A percentile compares a stretch with the other conserved stretches of the same genome.
Conservation (phyloP, 2,113 vertebrate species). For the Panurus biarmicus region DNA sequence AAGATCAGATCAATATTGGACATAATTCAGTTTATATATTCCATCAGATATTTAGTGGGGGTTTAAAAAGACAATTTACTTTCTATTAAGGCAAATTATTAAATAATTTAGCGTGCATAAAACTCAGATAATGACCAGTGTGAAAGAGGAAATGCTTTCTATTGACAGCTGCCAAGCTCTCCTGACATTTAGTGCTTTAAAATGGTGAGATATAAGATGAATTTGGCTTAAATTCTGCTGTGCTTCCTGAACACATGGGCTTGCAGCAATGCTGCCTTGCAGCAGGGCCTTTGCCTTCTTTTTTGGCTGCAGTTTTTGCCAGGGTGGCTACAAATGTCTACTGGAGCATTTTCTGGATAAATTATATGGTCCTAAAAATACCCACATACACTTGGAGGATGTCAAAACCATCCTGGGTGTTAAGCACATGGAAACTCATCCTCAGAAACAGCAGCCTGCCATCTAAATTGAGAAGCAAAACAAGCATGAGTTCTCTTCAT, state of each 20-base stretch:
- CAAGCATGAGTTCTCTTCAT: neutral
- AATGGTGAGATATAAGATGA: neutral
- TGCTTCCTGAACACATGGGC: neutral
- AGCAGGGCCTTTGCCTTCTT: neutral
- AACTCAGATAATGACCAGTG: neutral
- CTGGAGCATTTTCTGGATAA: neutral
- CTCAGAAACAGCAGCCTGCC: neutral
- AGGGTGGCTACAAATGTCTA: neutral
- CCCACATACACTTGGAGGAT: neutral
- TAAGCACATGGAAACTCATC: neutral
- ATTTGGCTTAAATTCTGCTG: neutral
- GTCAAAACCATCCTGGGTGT: neutral
- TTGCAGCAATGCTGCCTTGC: neutral
- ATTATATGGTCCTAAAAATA: neutral
- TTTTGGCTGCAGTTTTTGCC: neutral
- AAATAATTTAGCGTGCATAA: neutral
- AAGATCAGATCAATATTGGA: conserved; percentile 3
- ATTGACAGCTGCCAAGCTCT: neutral
- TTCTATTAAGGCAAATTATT: neutral
- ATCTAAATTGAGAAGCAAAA: neutral
- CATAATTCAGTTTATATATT: neutral
- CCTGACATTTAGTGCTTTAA: neutral
- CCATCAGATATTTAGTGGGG: neutral
- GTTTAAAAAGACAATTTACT: neutral
- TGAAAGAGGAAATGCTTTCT: neutral